Conservation (phyloP, 2,888 invertebrate species). For the Ametastegia equiseti region DNA sequence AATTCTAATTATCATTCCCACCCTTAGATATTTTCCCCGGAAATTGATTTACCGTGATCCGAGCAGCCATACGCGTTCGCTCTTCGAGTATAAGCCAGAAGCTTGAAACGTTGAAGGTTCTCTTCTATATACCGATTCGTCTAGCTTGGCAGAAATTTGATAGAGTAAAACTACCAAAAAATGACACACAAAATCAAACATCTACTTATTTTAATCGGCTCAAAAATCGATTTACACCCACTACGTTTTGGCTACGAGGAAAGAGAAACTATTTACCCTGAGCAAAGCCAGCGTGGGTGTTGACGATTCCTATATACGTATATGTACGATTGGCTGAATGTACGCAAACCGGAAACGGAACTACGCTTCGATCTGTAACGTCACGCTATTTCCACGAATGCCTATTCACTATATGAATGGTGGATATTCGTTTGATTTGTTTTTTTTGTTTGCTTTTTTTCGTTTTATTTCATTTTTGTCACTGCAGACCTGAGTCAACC, state of each 20-base stretch:
- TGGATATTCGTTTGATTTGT: conserved; percentile 26
- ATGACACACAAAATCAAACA: no score
- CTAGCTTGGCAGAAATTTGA: not conserved
- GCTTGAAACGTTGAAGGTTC: not conserved
- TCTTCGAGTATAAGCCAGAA: not conserved
- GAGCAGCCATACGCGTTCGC: not conserved
- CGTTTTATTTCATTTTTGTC: no score
- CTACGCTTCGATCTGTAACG: conserved; percentile 45
- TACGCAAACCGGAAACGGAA: conserved; percentile 47
- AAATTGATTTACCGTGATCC: not conserved
- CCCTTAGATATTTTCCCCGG: no score
- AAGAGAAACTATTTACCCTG: conserved; percentile 17
- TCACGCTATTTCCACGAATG: conserved; percentile 34
- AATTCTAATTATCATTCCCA: not conserved
- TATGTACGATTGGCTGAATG: not conserved
- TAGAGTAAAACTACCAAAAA: not conserved
- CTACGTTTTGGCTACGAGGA: not conserved
- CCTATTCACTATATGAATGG: conserved; percentile 33
- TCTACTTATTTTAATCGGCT: not conserved
- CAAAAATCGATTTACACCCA: not conserved
- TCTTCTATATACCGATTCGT: not conserved
- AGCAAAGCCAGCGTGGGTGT: not conserved
- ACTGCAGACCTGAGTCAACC: not conserved
- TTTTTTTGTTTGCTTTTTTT: conserved; percentile 14
- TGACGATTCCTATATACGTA: not conserved